Evolutionary conservation across 2,888 invertebrate species (phyloP).

Genomic region (Nysson spinosus): DNA sequence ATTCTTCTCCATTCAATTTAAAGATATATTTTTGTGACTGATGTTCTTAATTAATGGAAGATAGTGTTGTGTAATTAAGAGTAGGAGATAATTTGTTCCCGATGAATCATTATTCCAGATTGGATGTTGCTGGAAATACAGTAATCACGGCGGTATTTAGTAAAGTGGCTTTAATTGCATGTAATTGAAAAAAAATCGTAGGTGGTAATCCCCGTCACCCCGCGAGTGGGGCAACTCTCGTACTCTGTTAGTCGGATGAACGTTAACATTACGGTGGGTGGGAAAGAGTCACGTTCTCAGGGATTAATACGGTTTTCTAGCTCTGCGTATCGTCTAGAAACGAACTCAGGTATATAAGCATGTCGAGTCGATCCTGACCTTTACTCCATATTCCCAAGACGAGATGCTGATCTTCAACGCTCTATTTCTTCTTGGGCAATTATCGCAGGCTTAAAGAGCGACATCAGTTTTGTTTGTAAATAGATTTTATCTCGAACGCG

Average conservation of each 20-base stretch:
- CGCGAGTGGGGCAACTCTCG: conserved; percentile 32
- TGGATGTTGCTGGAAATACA: too few relatives aligned
- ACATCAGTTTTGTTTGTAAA: neutral
- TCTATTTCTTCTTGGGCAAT: conserved; percentile 32
- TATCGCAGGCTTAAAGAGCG: neutral
- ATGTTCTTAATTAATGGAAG: too few relatives aligned
- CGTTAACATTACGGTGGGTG: conserved; percentile 40
- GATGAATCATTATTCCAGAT: too few relatives aligned
- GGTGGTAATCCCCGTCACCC: conserved; percentile 33
- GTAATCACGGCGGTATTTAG: too few relatives aligned
- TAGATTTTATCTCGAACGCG: neutral
- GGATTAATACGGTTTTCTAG: conserved; percentile 53
- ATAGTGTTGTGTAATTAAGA: too few relatives aligned
- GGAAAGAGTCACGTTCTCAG: conserved; percentile 56
- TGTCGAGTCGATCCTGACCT: conserved; percentile 46
- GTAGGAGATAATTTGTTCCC: too few relatives aligned
- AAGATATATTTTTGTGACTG: too few relatives aligned
- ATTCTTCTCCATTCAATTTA: too few relatives aligned
- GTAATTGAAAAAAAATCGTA: conserved; percentile 39
- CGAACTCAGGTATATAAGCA: conserved; percentile 31
- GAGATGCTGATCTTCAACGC: conserved; percentile 44
- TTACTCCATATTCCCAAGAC: conserved; percentile 28
- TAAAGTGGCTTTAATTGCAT: too few relatives aligned
- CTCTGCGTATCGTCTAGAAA: conserved; percentile 25
- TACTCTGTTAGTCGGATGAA: conserved; percentile 7